These are phyloP conservation scores for Germaria angustata DNA, from an alignment of 2,888 invertebrate species.

Conservation along the genomic window DNA sequence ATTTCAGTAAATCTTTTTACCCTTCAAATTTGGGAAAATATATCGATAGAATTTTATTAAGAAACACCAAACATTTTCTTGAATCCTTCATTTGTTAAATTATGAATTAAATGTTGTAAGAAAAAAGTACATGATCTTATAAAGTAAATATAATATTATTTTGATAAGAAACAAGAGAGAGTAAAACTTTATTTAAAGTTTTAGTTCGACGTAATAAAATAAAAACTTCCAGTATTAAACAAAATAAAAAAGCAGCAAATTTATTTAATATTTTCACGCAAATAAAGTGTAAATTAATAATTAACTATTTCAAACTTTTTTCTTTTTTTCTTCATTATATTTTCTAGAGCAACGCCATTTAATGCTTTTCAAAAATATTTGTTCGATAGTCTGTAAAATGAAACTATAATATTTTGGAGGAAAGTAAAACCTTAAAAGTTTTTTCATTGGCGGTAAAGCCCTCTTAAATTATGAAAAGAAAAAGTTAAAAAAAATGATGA, in stretches of 20 bases:
- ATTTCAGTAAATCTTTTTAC: background rate
- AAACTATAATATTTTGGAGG: too few species aligned
- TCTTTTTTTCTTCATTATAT: background rate
- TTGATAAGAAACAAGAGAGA: too few species aligned
- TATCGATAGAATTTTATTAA: conserved; percentile 24
- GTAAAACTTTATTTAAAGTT: too few species aligned
- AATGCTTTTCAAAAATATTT: too few species aligned
- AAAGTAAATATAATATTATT: too few species aligned
- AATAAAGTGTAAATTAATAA: conserved; percentile 62
- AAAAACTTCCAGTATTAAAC: background rate
- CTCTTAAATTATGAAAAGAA: background rate
- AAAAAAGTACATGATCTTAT: background rate
- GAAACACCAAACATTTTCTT: conserved; percentile 28
- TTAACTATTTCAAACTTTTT: conserved; percentile 48
- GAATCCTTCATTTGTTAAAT: conserved; percentile 58
- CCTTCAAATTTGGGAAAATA: background rate
- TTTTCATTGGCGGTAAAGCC: background rate
- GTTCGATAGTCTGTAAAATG: too few species aligned
- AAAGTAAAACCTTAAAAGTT: background rate
- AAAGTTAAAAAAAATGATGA: background rate
- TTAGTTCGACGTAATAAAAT: too few species aligned
- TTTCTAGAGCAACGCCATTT: too few species aligned
- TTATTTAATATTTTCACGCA: conserved; percentile 48
- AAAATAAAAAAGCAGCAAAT: conserved; percentile 10
- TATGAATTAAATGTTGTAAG: background rate